A percentile compares a stretch with the other conserved stretches of the same genome.
Evolutionary conservation across 2,797 vertebrate genomes (phyloP).

Genomic region (Phalanger gymnotis): DNA sequence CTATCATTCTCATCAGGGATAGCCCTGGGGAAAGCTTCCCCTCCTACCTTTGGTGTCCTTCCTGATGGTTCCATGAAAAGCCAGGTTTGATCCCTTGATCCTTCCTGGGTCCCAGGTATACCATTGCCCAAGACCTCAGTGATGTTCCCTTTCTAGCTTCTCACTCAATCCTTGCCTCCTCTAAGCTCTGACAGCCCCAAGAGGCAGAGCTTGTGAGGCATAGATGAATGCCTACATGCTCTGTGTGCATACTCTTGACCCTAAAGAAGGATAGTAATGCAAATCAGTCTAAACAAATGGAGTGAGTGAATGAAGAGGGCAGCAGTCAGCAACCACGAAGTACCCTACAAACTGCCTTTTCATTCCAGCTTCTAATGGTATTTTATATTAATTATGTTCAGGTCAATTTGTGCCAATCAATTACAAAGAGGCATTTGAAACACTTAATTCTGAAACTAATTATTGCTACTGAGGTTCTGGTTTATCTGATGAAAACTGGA

Average conservation of each 20-base stretch:
- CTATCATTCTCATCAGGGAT: neutral
- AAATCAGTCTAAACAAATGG: constrained; percentile 55
- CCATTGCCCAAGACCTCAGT: neutral
- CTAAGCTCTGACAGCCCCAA: constrained; percentile 45
- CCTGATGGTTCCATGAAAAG: constrained; percentile 37
- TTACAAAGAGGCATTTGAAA: constrained; percentile 54
- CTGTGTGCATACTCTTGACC: constrained; percentile 21
- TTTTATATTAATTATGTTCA: constrained; percentile 72
- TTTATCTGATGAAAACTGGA: constrained; percentile 58
- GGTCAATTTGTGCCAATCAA: constrained; percentile 65
- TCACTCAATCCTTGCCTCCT: neutral
- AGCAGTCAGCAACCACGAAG: constrained; percentile 62
- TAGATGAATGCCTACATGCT: constrained; percentile 57
- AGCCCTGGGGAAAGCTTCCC: neutral
- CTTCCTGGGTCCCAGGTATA: neutral
- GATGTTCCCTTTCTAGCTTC: neutral
- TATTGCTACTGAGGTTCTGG: constrained; percentile 38
- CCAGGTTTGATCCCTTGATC: constrained; percentile 37
- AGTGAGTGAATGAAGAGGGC: constrained; percentile 20
- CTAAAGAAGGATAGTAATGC: constrained; percentile 25
- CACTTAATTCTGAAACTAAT: constrained; percentile 58
- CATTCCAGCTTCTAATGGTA: constrained; percentile 55
- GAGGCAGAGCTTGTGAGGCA: constrained; percentile 29
- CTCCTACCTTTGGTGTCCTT: neutral
- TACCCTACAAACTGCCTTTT: constrained; percentile 41